Evolutionary conservation across 1,140 invertebrate genomes (phyloP), one percentile per base, ranked within the genome.

Genomic region (Eumaeus atala): DNA sequence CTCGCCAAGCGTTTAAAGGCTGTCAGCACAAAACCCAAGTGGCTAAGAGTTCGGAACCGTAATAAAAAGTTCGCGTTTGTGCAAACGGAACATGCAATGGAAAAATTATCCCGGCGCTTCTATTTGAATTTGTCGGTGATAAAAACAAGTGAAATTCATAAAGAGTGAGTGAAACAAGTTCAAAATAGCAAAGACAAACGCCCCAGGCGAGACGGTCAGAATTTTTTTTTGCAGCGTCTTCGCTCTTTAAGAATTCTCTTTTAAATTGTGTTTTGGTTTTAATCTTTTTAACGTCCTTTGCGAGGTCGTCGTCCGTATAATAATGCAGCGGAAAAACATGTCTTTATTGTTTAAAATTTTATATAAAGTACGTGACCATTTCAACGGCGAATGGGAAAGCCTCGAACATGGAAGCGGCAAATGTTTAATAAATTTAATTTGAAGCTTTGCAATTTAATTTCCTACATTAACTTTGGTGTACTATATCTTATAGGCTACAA

Each of bases 141-240:
- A 75, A 81, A 84, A 84, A 84, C 79, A 84, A 77, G 65, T 78
- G 77, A 77, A 82, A 78, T 85, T 81, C 78, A 79, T 80, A 80
- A 80, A 81, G 21, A 79, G 66, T 80, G 73, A 75, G 67, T 64
- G 70, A 76, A 79, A 78, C 72, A 81, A 83, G 82, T 85, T 77
- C 74, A 75, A 71, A 82, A 82, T 80, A 74, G 75, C 74, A 82
- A 85, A 84, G 80, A 84, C 80, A 84, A 86, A 86, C 78, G 69
- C 59, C 61, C 57, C 65, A 70, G 70, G 72, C 66, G 48, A 65
- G 64, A 64, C 58, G 59, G 65, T 67, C 78, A 70, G 82, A 83
- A 83, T 83, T 80, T 81, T 74, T 85, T 81, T 85, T 80, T 77
- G 63, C 67, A 52, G 53, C 77, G 70, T 84, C 77, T 81, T 82